phyloP scores from a whole-genome alignment of 2,797 vertebrate species.

The Cyprinodon diabolis region DNA sequence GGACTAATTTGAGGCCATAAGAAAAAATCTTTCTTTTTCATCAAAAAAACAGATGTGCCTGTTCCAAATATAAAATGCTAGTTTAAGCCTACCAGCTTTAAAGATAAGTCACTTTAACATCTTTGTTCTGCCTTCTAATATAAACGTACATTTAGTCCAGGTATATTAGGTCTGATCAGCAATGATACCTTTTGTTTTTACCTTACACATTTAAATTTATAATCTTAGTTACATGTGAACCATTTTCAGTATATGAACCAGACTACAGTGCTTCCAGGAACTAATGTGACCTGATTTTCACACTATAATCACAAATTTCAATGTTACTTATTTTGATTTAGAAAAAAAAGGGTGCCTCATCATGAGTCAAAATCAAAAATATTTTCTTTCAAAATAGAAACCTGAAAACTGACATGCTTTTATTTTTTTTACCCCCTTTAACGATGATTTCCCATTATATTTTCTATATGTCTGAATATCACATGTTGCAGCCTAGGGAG shows the following conservation, averaged over 20 bases:
- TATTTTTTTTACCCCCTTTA: not conserved
- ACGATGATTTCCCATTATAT: no score
- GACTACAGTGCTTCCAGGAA: not conserved
- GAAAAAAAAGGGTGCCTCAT: not conserved
- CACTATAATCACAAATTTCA: not conserved
- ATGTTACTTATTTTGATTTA: not conserved
- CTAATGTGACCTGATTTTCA: not conserved
- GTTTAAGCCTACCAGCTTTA: not conserved
- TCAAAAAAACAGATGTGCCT: not conserved
- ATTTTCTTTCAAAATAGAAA: no score
- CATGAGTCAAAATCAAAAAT: not conserved
- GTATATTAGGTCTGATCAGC: no score
- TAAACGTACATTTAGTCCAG: no score
- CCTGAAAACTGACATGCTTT: not conserved
- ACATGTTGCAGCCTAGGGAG: slow-evolving; percentile 40
- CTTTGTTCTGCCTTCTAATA: not conserved
- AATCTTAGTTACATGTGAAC: slow-evolving; percentile 48
- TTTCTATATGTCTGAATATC: not conserved
- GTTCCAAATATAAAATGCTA: not conserved
- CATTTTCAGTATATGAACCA: slow-evolving; percentile 3
- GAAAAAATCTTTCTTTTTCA: not conserved
- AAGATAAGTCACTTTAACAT: not conserved
- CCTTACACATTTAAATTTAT: slow-evolving; percentile 1
- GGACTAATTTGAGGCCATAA: not conserved
- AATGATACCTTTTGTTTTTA: no score